Conservation (phyloP, 2,797 vertebrate genomes). For the Rhinoraja longicauda region DNA sequence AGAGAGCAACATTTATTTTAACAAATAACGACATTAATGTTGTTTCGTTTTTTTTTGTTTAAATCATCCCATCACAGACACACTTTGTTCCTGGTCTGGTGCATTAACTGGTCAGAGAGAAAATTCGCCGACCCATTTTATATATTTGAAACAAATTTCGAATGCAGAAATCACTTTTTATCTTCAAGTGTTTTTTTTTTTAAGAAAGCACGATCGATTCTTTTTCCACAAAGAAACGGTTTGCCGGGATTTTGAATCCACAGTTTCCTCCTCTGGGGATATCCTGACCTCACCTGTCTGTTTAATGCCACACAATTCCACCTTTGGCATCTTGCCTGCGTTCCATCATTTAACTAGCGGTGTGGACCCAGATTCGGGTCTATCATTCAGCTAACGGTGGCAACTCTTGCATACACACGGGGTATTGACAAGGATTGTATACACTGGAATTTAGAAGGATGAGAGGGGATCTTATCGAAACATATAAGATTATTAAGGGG, state of each 20-base stretch:
- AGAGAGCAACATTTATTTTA: background rate
- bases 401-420: no score
- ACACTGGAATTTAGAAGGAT: no score
- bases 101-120: background rate
- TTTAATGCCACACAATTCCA: background rate
- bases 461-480: no score
- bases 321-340: background rate
- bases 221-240: conserved; percentile 20
- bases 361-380: background rate
- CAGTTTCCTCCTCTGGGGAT: no score
- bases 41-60: background rate
- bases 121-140: background rate
- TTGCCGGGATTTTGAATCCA: background rate
- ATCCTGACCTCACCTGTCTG: background rate
- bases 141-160: background rate
- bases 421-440: no score
- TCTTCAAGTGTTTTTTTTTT: no score
- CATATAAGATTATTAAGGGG: no score
- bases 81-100: background rate
- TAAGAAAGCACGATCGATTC: background rate
- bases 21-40: no score
- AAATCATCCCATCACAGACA: background rate
- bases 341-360: background rate
- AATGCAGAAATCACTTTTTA: background rate
- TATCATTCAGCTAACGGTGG: no score